phyloP scores from a whole-genome alignment of 2,888 invertebrate genomes.

The Hirudinaria manillensis region DNA sequence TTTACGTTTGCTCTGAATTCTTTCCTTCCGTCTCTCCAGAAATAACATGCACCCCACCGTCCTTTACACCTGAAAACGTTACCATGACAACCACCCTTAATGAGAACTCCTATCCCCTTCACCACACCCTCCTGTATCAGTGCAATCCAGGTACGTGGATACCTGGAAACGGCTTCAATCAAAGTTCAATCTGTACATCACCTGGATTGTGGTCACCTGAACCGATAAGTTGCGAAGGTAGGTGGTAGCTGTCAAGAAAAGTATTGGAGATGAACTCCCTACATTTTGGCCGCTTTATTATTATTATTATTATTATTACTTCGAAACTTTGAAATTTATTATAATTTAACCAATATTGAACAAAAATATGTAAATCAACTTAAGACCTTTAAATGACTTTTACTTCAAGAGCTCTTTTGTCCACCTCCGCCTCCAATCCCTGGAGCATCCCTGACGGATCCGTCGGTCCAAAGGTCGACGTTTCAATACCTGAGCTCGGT shows the following conservation, averaged over 20 bases:
- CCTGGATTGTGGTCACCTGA: neutral
- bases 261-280: no score
- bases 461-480: neutral
- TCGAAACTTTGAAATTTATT: no score
- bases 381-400: neutral
- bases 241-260: no score
- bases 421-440: neutral
- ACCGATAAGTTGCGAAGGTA: neutral
- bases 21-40: neutral
- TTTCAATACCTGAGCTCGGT: slow-evolving; percentile 6
- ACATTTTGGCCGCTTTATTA: no score
- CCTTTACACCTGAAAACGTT: neutral
- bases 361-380: neutral
- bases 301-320: neutral
- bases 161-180: neutral
- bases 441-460: neutral
- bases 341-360: no score
- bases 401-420: neutral
- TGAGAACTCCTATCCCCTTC: neutral
- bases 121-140: neutral
- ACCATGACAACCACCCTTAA: neutral
- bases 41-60: neutral
- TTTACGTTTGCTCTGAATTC: neutral
- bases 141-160: neutral
- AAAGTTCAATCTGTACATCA: neutral